phyloP scores from a whole-genome alignment of 2,888 invertebrate species.

The Zygothrica quintamaculata region DNA sequence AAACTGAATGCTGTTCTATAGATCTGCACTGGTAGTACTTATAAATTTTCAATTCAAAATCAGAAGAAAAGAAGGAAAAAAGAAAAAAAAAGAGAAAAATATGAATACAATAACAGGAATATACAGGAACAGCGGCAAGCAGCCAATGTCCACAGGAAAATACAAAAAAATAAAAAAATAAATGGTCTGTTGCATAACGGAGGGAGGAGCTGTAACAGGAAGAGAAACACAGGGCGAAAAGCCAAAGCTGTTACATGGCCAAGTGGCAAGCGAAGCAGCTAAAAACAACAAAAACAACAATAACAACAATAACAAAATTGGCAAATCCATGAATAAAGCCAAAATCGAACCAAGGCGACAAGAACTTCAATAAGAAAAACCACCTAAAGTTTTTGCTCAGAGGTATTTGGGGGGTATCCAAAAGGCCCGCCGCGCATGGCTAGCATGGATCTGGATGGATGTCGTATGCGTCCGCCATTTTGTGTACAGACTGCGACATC shows the following conservation, averaged over 20 bases:
- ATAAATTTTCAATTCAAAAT: constrained; percentile 44
- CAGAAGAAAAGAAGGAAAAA: no score
- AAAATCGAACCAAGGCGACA: constrained; percentile 48
- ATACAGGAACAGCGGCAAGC: constrained; percentile 38
- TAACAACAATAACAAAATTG: constrained; percentile 40
- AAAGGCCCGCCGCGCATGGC: constrained; percentile 70
- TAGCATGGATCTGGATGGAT: constrained; percentile 48
- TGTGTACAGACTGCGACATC: constrained; percentile 61
- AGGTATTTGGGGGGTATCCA: constrained; percentile 29
- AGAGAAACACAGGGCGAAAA: constrained; percentile 26
- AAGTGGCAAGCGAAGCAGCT: constrained; percentile 26
- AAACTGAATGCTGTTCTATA: constrained; percentile 2
- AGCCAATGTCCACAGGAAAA: constrained; percentile 34
- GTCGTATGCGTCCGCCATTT: constrained; percentile 73
- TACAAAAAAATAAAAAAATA: constrained; percentile 7
- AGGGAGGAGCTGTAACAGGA: background rate
- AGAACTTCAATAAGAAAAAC: constrained; percentile 42
- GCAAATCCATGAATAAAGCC: constrained; percentile 43
- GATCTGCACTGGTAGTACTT: constrained; percentile 29
- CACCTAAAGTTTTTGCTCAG: constrained; percentile 26
- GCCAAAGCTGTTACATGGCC: constrained; percentile 43
- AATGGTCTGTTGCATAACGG: constrained; percentile 5
- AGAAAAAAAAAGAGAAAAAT: constrained; percentile 5
- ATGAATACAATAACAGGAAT: constrained; percentile 31
- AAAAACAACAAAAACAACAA: constrained; percentile 38